Evolutionary conservation across 1,140 invertebrate species (phyloP), one percentile per base, ranked within the genome.

Genomic region (Drosophila littoralis): DNA sequence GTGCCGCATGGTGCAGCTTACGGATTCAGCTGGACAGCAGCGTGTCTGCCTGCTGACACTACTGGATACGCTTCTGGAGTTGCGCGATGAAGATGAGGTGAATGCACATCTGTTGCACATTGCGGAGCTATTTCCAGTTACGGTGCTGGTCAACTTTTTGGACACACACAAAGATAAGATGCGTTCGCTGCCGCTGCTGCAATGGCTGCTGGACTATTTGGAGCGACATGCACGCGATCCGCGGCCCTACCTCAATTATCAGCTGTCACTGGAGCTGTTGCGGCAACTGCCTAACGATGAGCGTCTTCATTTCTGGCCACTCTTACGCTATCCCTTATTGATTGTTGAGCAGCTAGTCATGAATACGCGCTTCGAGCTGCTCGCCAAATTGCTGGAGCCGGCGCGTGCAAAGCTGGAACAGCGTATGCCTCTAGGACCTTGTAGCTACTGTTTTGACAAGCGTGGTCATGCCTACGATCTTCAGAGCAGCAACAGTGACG

Each of bases 271-370:
- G 45, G 79, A 72, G 6, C 75, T 92, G 8, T 67, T 91, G 15
- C 76, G 82, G 1, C 77, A 89, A 67, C 93, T 96, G 43, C 93
- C 94, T 10, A 12, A 60, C 0, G 92, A 91, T 15, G 93, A 95
- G 67, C 93, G 94, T 63, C 72, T 92, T 12, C 85, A 94, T 7
- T 94, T 95, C 51, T 94, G 95, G 93, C 93, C 94, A 68, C 80
- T 96, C 5, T 94, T 96, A 28, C 93, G 94, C 17, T 94, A 94
- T 71, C 96, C 96, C 0, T 77, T 96, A 13, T 82, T 95, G 0
- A 95, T 97, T 81, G 92, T 97, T 5, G 96, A 97, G 75, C 95
- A 96, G 78, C 92, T 96, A 48, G 79, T 97, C 1, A 96, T 97
- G 96, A 96, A 96, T 77, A 95, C 94, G 0, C 95, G 95, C 86